Base-by-base conservation (phyloP, 2,113 vertebrate genomes). In the Trematocara zebra region DNA sequence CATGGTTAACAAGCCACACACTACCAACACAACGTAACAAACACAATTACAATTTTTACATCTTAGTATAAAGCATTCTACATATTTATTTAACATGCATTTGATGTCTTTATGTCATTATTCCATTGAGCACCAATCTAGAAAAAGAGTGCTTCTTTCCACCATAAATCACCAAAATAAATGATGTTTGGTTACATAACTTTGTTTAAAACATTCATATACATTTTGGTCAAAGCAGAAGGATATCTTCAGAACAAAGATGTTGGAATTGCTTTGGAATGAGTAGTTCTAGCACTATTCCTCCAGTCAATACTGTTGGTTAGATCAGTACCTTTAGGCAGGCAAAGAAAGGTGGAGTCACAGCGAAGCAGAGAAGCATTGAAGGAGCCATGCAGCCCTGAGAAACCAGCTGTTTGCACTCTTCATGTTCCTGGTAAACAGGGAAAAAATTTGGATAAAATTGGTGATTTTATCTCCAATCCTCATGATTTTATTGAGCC, bases 231-330 rank as follows among this genome's bases (percentile, higher is more conserved):
- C 26, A 57, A 57, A 31, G 14, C 56, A 57, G 56, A 57, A 9
- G 3, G 8, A 57, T 9, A 57, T 17, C 56, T 57, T 57, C 56
- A 17, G 56, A 57, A 26, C 54, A 57, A 57, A 57, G 4, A 57
- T 31, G 0, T 5, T 31, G 56, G 26, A 57, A 57, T 31, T 57
- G 8, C 26, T 57, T 57, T 57, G 56, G 56, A 57, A 57, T 57
- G 9, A 57, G 56, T 3, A 57, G 8, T 57, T 57, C 26, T 94
- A 93, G 49, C 96, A 96, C 87, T 96, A 53, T 94, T 85, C 37
- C 95, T 95, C 94, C 95, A 96, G 91, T 96, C 95, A 23, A 96
- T 94, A 2, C 6, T 7, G 3, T 3, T 7, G 11, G 96, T 96
- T 59, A 96, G 85, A 11, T 88, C 80, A 8, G 17, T 26, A 17